Evolutionary conservation across 2,888 invertebrate genomes (phyloP).

Genomic region (Tipula helvola): DNA sequence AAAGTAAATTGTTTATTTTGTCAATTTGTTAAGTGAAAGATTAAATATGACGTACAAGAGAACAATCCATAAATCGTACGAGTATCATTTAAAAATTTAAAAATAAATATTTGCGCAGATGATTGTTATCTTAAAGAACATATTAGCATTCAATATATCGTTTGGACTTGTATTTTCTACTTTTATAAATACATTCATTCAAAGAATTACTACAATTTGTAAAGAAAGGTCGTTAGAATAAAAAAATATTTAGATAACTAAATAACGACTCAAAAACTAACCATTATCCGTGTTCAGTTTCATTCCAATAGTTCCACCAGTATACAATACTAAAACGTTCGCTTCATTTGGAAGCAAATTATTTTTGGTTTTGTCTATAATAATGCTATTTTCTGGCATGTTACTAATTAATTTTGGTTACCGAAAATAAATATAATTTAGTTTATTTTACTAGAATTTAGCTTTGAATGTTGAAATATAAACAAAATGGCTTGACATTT

Average conservation of each 20-base stretch:
- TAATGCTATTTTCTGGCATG: not conserved
- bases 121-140: not conserved
- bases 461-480: not conserved
- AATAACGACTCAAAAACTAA: conserved; percentile 25
- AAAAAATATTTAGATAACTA: not conserved
- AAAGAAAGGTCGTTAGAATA: too few species aligned
- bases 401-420: not conserved
- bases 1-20: not conserved
- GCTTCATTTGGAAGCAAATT: conserved; percentile 32
- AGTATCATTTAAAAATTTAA: not conserved
- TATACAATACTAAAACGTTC: conserved; percentile 80
- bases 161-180: not conserved
- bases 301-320: conserved; percentile 98
- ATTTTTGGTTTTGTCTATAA: not conserved
- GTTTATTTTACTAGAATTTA: not conserved
- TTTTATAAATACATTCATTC: too few species aligned
- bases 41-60: too few species aligned
- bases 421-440: not conserved
- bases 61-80: too few species aligned
- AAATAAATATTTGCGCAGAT: not conserved
- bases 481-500: not conserved
- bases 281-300: conserved; percentile 65
- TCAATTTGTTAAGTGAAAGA: not conserved
- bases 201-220: too few species aligned
- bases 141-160: not conserved